phyloP scores from a whole-genome alignment of 2,888 invertebrate species.

The Octodonta nipae region DNA sequence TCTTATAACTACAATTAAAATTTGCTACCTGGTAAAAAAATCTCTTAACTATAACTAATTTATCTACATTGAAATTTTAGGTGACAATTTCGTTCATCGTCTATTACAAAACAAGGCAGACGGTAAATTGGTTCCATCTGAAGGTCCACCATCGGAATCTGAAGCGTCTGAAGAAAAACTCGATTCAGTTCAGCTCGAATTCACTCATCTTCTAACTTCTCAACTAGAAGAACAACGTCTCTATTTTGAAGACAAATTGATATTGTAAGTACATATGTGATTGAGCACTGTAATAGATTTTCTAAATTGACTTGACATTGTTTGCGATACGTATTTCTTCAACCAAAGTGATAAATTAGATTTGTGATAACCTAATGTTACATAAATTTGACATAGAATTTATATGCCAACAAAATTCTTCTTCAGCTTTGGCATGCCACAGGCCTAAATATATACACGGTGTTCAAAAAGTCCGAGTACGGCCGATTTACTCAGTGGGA shows the following conservation, averaged over 20 bases:
- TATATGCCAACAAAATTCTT: no score
- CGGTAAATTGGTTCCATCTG: constrained; percentile 81
- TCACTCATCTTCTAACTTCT: constrained; percentile 86
- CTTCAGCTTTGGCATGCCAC: no score
- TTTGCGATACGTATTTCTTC: neutral
- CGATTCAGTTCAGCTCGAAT: constrained; percentile 90
- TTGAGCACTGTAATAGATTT: neutral
- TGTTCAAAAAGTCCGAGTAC: no score
- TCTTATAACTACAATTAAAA: no score
- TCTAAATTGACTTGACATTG: no score
- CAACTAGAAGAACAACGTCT: constrained; percentile 88
- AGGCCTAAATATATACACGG: no score
- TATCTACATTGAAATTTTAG: no score
- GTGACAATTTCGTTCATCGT: constrained; percentile 47
- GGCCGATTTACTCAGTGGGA: no score
- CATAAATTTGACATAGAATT: neutral
- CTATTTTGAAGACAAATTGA: constrained; percentile 75
- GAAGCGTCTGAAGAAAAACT: constrained; percentile 64
- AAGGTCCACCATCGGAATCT: constrained; percentile 49
- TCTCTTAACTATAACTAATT: no score
- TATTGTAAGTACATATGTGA: neutral
- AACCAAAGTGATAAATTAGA: neutral
- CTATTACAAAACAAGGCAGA: constrained; percentile 92
- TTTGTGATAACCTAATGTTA: neutral
- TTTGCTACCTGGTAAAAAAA: no score